These are phyloP conservation scores for Eilema caniola DNA, from an alignment of 2,888 invertebrate genomes.

Conservation along the genomic window DNA sequence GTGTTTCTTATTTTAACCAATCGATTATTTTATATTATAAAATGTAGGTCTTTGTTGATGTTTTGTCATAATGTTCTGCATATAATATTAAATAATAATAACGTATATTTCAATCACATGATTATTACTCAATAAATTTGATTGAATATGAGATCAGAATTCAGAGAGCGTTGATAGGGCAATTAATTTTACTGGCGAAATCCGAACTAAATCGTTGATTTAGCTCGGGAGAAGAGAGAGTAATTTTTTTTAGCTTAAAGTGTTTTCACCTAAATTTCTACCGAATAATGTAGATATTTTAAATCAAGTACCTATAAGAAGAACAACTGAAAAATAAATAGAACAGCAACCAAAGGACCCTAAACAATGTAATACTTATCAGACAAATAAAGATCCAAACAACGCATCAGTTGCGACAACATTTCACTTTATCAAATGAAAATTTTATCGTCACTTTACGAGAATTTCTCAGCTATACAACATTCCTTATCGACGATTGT, in stretches of 20 bases:
- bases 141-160: not conserved
- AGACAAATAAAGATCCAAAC: slow-evolving; percentile 43
- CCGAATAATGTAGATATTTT: not conserved
- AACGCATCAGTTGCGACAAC: slow-evolving; percentile 41
- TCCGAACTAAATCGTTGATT: not conserved
- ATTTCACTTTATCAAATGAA: slow-evolving; percentile 53
- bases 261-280: not conserved
- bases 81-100: not conserved
- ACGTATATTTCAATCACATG: not conserved
- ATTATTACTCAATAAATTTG: not conserved
- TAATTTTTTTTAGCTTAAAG: not conserved
- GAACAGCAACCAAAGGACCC: not conserved
- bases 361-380: slow-evolving; percentile 34
- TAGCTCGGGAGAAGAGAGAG: no score
- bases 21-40: no score
- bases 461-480: slow-evolving; percentile 67
- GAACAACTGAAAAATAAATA: not conserved
- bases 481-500: slow-evolving; percentile 61
- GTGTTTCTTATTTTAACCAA: not conserved
- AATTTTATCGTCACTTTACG: slow-evolving; percentile 63
- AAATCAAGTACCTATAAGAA: not conserved
- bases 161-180: not conserved
- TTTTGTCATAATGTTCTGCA: no score
- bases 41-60: no score
- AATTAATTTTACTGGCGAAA: not conserved